Percentiles rank a stretch among this genome's conserved stretches.
Conservation (phyloP, 2,888 invertebrate species). For the Chrysodeixis includens region DNA sequence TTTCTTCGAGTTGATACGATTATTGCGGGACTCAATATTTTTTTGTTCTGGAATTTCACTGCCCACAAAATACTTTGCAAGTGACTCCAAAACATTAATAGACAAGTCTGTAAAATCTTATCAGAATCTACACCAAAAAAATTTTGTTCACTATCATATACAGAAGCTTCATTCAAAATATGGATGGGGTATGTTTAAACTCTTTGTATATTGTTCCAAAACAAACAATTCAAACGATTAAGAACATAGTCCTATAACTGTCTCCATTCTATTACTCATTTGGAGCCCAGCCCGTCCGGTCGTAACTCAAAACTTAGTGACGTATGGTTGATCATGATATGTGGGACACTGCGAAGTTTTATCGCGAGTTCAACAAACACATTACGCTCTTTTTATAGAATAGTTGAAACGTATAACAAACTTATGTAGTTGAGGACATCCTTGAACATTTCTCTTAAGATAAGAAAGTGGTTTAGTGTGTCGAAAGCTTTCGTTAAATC, state of each 20-base stretch:
- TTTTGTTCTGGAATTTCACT: no score
- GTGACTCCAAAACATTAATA: no score
- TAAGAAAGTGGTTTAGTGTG: not conserved
- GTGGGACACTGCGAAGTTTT: constrained; percentile 28
- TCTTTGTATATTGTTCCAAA: not conserved
- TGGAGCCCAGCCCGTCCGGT: constrained; percentile 31
- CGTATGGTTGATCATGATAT: constrained; percentile 32
- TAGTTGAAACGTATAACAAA: constrained; percentile 15
- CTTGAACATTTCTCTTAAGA: not conserved
- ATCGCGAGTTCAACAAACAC: constrained; percentile 24
- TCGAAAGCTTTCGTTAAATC: no score
- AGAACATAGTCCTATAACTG: not conserved
- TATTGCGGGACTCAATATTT: no score
- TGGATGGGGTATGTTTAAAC: no score
- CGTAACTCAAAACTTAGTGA: constrained; percentile 64
- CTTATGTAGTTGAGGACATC: not conserved
- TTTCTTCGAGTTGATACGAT: no score
- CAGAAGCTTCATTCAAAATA: no score
- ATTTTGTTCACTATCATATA: no score
- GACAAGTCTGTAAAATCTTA: no score
- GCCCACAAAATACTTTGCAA: no score
- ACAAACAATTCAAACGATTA: not conserved
- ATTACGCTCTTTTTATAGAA: constrained; percentile 16
- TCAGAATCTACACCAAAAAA: no score
- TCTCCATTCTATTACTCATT: constrained; percentile 27